phyloP scores from a whole-genome alignment of 1,140 invertebrate species.

The Tetraneura akinire region DNA sequence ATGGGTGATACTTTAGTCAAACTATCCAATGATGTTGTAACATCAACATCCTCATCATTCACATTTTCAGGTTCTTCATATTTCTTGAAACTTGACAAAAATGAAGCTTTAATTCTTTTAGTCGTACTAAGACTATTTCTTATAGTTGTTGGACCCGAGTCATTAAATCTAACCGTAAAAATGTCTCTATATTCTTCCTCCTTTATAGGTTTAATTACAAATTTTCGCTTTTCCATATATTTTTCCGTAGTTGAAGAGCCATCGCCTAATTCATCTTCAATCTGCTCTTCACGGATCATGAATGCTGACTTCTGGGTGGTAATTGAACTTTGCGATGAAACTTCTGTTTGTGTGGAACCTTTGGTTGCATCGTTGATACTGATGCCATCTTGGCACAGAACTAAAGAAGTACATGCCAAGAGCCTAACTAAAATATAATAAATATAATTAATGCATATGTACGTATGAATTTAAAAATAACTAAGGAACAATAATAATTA shows the following conservation, averaged over 20 bases:
- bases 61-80: neutral
- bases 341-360: neutral
- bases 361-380: slow-evolving; percentile 5
- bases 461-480: neutral
- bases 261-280: slow-evolving; percentile 36
- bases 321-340: neutral
- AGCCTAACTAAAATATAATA: slow-evolving; percentile 20
- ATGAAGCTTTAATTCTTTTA: slow-evolving; percentile 22
- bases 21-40: slow-evolving; percentile 27
- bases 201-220: neutral
- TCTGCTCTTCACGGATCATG: slow-evolving; percentile 4
- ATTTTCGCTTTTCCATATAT: slow-evolving; percentile 14
- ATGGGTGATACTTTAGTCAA: neutral
- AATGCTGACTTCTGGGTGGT: neutral
- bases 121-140: neutral
- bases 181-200: slow-evolving; percentile 22
- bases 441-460: neutral
- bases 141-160: neutral
- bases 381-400: slow-evolving; percentile 33
- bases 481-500: neutral
- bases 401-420: slow-evolving; percentile 31
- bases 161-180: neutral
- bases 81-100: slow-evolving; percentile 3
- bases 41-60: neutral
- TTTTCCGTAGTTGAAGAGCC: slow-evolving; percentile 9